Evolutionary conservation across 2,797 vertebrate genomes (phyloP), one percentile per base, ranked within the genome.

Genomic region (Myripristis jacobus): DNA sequence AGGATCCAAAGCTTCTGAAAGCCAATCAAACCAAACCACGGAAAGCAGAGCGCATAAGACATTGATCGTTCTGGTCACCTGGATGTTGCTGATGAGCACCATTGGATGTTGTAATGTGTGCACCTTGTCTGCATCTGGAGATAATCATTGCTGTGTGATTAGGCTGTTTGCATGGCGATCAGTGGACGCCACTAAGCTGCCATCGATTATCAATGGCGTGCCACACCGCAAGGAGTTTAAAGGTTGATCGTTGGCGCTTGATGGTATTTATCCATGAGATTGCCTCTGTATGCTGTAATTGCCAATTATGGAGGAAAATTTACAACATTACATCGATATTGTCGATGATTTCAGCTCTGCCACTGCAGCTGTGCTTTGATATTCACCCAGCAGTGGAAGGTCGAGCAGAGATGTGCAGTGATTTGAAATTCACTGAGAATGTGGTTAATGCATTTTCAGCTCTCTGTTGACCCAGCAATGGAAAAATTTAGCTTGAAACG

Each of bases 201-300:
- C 68, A 89, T 92, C 77, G 90, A 93, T 92, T 91, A 75, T 61
- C 84, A 52, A 74, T 82, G 62, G 44, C 64, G 61, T 11, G n/a
- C 41, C 6, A 25, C 62, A 6, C 59, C 75, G 79, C 59, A 41
- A 51, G 53, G 48, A 76, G 79, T 78, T 80, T 64, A 70, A 50
- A 67, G 74, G 75, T 70, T 48, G 76, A 79, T 75, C 34, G 1
- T 61, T 36, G 61, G 15, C 0, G 48, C 80, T 77, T 79, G 64
- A 69, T 75, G 64, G 31, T 85, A 69, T 86, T 89, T 88, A 76
- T 64, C 79, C 77, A 50, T 53, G 50, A 44, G 44, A 77, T 68
- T 53, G 65, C 16, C 53, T 76, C 52, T 61, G 73, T 78, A 85
- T 87, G 72, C 47, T 54, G 36, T 83, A 77, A 82, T 81, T 69